Evolutionary conservation across 2,888 invertebrate genomes (phyloP).

Genomic region (Parnassius glacialis): DNA sequence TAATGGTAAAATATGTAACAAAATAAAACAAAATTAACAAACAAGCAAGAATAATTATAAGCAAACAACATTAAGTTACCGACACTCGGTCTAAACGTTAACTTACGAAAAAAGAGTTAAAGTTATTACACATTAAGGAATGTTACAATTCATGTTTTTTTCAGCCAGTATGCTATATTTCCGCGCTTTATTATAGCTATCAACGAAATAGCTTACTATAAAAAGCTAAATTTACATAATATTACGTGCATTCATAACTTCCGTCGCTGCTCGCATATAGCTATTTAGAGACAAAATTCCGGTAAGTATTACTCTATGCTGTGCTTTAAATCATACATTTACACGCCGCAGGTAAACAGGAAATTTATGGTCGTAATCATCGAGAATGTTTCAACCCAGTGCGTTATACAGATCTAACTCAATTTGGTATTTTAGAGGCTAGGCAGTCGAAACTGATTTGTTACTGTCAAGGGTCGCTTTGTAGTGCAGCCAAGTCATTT

Average conservation of each 20-base stretch:
- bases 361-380: constrained; percentile 62
- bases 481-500: not conserved
- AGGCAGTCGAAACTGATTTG: not conserved
- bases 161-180: constrained; percentile 26
- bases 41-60: too few species aligned
- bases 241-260: constrained; percentile 29
- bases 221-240: constrained; percentile 29
- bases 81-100: not conserved
- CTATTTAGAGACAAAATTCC: constrained; percentile 39
- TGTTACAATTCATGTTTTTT: constrained; percentile 24
- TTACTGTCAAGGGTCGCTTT: constrained; percentile 6
- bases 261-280: constrained; percentile 30
- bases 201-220: constrained; percentile 28
- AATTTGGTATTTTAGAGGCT: constrained; percentile 36
- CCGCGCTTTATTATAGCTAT: constrained; percentile 27
- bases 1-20: too few species aligned
- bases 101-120: constrained; percentile 11
- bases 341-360: constrained; percentile 45
- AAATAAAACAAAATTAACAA: too few species aligned
- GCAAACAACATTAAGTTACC: too few species aligned
- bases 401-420: constrained; percentile 39
- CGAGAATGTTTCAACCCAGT: constrained; percentile 53
- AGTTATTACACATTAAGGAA: constrained; percentile 25
- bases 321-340: constrained; percentile 57
- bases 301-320: constrained; percentile 45